Percentiles rank a stretch among this genome's conserved stretches.
Evolutionary conservation across 2,797 vertebrate species (phyloP).

Genomic region (Sebastes oblongus): DNA sequence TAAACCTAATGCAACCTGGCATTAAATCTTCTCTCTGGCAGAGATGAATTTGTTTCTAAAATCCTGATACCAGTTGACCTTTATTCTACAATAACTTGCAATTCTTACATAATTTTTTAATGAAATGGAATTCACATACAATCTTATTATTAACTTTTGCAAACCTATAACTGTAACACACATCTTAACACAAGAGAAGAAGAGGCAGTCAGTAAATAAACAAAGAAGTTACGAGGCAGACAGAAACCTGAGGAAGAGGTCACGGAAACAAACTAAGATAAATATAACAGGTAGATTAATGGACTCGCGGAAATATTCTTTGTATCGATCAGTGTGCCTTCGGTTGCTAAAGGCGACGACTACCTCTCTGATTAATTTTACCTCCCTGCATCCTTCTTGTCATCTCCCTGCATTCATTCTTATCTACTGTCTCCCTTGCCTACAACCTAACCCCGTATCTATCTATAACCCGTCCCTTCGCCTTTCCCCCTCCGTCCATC

Average conservation of each 20-base stretch:
- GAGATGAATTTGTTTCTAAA: not conserved
- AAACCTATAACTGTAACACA: not conserved
- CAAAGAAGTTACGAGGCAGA: not conserved
- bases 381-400: constrained; percentile 21
- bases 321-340: constrained; percentile 45
- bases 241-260: not conserved
- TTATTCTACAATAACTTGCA: not conserved
- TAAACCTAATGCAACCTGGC: not conserved
- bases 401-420: constrained; percentile 22
- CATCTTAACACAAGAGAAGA: not conserved
- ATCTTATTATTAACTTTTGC: not conserved
- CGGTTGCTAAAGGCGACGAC: constrained; percentile 21
- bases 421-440: constrained; percentile 19
- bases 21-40: constrained; percentile 2
- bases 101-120: not conserved
- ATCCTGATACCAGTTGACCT: constrained; percentile 18
- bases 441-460: constrained; percentile 23
- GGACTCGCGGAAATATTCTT: constrained; percentile 43
- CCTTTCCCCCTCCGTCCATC: not conserved
- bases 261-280: constrained; percentile 26
- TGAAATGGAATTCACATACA: not conserved
- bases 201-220: constrained; percentile 1
- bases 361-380: constrained; percentile 41
- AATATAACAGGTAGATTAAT: constrained; percentile 26
- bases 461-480: not conserved